Evolutionary conservation across 2,797 vertebrate species (phyloP), one percentile per base, ranked within the genome.

Genomic region (Scleropages formosus): DNA sequence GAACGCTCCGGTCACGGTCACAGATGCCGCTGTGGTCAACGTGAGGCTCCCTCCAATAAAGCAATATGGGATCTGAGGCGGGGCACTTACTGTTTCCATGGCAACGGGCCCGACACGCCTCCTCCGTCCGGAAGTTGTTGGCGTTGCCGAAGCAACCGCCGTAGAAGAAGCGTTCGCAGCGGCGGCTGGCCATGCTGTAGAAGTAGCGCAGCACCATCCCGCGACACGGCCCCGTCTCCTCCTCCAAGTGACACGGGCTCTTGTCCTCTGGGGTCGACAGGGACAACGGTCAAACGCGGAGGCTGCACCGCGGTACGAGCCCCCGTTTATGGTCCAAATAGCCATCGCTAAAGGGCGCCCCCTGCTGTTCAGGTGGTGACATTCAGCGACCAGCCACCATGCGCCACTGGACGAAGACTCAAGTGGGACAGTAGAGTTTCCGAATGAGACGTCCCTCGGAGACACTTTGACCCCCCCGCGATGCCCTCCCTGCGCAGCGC

Each of bases 121-220:
- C 85, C 82, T 94, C 64, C 11, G 80, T 93, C 76, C 56, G 82
- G 84, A 98, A 98, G 82, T 98, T 98, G 88, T 98, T 98, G 76
- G 85, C 90, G 73, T 98, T 98, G 78, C 96, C 96, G 0, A 95
- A 92, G 84, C 96, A 98, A 44, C 96, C 96, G 0, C 96, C 95
- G 0, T 97, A 98, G 63, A 77, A 90, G 87, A 98, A 97, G 0
- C 27, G 58, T 44, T 76, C 44, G n/a, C 74, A 76, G 1, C 10
- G 16, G 22, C 53, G 39, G 8, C 6, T 70, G 15, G 51, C 0
- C 15, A 3, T 4, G 26, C 51, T 76, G 74, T 69, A 76, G 65
- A 69, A 69, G 74, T 76, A 76, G 11, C 74, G 74, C 7, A 18
- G 56, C 16, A 76, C 65, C 4, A 76, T 58, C 4, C 74, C 74